Percentiles rank a stretch among this genome's conserved stretches.
phyloP scores from a whole-genome alignment of 2,888 invertebrate species.

The Ennomos fuscantarius region DNA sequence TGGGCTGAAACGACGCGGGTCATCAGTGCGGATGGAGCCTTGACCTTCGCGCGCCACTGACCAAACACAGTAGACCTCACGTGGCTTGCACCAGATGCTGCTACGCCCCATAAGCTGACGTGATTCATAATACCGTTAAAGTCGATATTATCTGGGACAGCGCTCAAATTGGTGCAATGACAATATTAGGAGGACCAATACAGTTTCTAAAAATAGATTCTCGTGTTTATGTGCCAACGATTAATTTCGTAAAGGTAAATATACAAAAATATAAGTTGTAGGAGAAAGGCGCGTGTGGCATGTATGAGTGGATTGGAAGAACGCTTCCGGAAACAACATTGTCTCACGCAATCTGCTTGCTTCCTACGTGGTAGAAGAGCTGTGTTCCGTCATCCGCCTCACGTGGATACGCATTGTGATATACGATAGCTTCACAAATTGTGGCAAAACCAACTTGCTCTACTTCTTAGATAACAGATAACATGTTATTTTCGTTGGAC shows the following conservation, averaged over 20 bases:
- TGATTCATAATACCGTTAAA: slow-evolving; percentile 50
- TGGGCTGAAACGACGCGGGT: slow-evolving; percentile 46
- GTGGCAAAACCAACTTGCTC: slow-evolving; percentile 22
- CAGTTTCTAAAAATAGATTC: slow-evolving; percentile 15
- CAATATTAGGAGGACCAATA: slow-evolving; percentile 20
- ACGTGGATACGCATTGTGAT: slow-evolving; percentile 32
- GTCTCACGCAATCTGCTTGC: slow-evolving; percentile 56
- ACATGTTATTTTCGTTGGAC: slow-evolving; percentile 11
- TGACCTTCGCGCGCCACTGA: slow-evolving; percentile 77
- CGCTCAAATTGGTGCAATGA: slow-evolving; percentile 28
- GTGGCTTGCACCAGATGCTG: slow-evolving; percentile 69
- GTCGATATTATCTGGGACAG: slow-evolving; percentile 41
- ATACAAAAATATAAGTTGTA: not conserved
- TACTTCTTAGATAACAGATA: not conserved
- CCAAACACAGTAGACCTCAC: slow-evolving; percentile 70
- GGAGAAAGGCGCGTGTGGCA: slow-evolving; percentile 16
- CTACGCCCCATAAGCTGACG: slow-evolving; percentile 59
- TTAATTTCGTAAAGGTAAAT: too few relatives aligned
- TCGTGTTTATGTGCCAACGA: slow-evolving; percentile 1
- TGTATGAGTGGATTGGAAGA: slow-evolving; percentile 45
- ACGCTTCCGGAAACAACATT: slow-evolving; percentile 45
- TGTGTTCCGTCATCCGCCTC: slow-evolving; percentile 38
- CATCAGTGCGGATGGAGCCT: slow-evolving; percentile 69
- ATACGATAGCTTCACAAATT: slow-evolving; percentile 34
- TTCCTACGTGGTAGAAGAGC: slow-evolving; percentile 49